Evolutionary conservation across 2,113 vertebrate species (phyloP), one percentile per base, ranked within the genome.

Genomic region (Alligator sinensis): DNA sequence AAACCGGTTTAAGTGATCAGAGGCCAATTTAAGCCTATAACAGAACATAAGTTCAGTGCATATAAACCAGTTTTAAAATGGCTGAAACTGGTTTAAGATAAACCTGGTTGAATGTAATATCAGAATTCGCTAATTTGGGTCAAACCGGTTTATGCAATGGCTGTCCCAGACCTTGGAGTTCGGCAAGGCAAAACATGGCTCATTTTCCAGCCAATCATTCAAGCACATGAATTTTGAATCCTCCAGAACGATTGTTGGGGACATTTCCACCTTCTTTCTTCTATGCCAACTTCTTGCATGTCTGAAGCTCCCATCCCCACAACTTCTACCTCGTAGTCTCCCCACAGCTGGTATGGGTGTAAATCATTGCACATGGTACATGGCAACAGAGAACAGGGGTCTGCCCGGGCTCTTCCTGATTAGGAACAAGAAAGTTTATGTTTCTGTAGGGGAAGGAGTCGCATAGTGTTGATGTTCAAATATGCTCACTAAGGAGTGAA

Each of bases 381-480:
- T 5, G 7, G 61, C 58, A 86, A 16, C 2, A 76, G 54, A 66
- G 47, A 57, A 22, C 1, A 3, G 54, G 83, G 22, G 5, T 34
- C 70, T 80, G 21, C 14, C 30, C 60, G 21, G 9, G 5, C 21
- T 18, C 7, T 77, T 74, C 82, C 86, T 81, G n/a, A 86, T 28
- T 3, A 89, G 0, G 15, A 66, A 2, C 59, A 2, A 24, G 5
- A 64, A 11, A n/a, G 6, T 6, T 0, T 4, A 24, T 3, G 3
- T 5, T 28, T 54, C 25, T 55, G 18, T 3, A 2, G 25, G 11
- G 5, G 19, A 34, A 14, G 8, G 70, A 89, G 81, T 13, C 16
- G 16, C 64, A 30, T 18, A 68, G 27, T 30, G 64, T 30, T 18
- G 14, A 19, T 57, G 25, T 62, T n/a, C 92, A 57, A 11, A 1